Percentiles rank a stretch among this genome's conserved stretches.
Conservation (phyloP, 2,113 vertebrate species). For the Fulmarus glacialis region DNA sequence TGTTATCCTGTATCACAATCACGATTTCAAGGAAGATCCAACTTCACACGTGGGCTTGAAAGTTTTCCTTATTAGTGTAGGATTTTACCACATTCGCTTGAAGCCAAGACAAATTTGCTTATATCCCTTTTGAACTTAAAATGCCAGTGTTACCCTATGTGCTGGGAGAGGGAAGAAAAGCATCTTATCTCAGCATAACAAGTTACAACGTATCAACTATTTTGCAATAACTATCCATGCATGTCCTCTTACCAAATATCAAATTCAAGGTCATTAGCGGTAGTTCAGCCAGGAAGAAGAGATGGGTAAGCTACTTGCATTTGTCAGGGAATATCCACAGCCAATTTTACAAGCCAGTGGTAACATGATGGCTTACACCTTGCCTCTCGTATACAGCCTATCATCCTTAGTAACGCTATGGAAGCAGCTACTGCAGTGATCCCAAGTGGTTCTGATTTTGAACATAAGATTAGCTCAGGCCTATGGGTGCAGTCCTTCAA, state of each 20-base stretch:
- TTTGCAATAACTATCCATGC: background rate
- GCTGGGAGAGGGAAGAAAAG: background rate
- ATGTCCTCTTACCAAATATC: background rate
- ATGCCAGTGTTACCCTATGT: background rate
- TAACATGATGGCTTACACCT: background rate
- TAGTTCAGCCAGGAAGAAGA: background rate
- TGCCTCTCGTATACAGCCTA: background rate
- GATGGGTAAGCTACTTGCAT: background rate
- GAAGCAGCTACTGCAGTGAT: background rate
- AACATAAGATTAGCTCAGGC: background rate
- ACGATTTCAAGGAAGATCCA: background rate
- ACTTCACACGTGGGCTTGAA: background rate
- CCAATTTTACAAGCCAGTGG: background rate
- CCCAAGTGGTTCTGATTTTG: background rate
- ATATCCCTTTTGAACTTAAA: background rate
- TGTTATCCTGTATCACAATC: background rate
- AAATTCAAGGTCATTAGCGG: background rate
- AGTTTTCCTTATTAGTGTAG: background rate
- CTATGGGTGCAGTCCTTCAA: background rate
- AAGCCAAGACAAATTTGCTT: background rate
- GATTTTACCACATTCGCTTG: background rate
- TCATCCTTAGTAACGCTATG: background rate
- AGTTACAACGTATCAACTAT: background rate
- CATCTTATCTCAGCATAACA: background rate
- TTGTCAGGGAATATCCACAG: background rate